These are phyloP conservation scores for Cabera pusaria DNA, from an alignment of 2,888 invertebrate species.

Conservation along the genomic window DNA sequence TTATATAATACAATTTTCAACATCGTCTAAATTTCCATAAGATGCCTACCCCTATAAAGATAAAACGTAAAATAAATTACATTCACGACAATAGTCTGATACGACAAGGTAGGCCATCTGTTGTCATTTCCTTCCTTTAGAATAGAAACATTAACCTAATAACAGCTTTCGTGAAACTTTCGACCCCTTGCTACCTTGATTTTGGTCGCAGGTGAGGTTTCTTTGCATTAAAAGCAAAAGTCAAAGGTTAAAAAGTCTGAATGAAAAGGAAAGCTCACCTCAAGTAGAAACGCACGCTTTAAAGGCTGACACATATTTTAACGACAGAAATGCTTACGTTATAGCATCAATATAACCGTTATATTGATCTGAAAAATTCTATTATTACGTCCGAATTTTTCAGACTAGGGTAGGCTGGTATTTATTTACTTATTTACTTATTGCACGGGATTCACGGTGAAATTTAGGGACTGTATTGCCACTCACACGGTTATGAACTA, in stretches of 20 bases:
- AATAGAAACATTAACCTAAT: slow-evolving; percentile 32
- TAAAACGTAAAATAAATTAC: slow-evolving; percentile 7
- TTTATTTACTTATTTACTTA: too few species aligned
- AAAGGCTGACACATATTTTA: slow-evolving; percentile 1
- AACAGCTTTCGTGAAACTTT: slow-evolving; percentile 20
- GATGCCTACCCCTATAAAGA: slow-evolving; percentile 1
- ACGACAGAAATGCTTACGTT: too few species aligned
- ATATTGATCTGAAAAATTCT: too few species aligned
- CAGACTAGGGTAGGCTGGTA: too few species aligned
- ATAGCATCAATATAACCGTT: too few species aligned
- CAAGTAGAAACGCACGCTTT: slow-evolving; percentile 1
- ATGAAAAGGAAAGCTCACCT: slow-evolving; percentile 4
- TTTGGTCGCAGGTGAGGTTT: slow-evolving; percentile 25
- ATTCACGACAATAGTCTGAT: slow-evolving; percentile 15
- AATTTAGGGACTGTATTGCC: too few species aligned
- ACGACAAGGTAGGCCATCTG: slow-evolving; percentile 21
- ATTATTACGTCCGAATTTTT: too few species aligned
- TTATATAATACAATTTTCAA: too few species aligned
- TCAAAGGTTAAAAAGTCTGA: slow-evolving; percentile 25
- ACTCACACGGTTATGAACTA: too few species aligned
- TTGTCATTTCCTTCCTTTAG: slow-evolving; percentile 25
- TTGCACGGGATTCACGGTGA: too few species aligned
- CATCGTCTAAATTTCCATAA: too few species aligned
- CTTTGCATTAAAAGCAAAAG: slow-evolving; percentile 25
- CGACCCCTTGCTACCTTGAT: slow-evolving; percentile 19